phyloP scores from a whole-genome alignment of 1,140 invertebrate species.

The Euwallacea fornicatus region DNA sequence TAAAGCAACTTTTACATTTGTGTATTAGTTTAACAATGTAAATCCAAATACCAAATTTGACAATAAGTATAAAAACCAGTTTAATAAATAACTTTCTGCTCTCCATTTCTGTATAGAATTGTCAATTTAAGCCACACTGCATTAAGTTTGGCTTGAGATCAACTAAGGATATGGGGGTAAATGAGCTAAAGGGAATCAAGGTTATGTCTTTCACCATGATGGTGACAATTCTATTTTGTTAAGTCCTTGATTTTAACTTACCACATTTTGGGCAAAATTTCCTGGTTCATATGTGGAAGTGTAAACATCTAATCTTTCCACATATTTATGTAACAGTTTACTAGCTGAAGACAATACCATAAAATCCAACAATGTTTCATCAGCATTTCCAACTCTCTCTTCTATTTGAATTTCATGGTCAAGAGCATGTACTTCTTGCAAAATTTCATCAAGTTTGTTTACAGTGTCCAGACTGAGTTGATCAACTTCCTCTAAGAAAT shows the following conservation, averaged over 20 bases:
- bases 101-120: too few relatives aligned
- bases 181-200: too few relatives aligned
- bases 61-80: too few relatives aligned
- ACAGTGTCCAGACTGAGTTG: constrained; percentile 50
- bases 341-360: constrained; percentile 55
- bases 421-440: constrained; percentile 51
- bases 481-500: constrained; percentile 44
- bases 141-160: too few relatives aligned
- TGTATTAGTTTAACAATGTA: too few relatives aligned
- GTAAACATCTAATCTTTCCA: constrained; percentile 54
- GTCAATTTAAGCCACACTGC: too few relatives aligned
- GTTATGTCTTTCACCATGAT: background rate
- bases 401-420: constrained; percentile 51
- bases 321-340: constrained; percentile 54
- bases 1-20: too few relatives aligned
- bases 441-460: constrained; percentile 49
- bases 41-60: too few relatives aligned
- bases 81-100: too few relatives aligned
- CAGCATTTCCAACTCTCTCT: constrained; percentile 53
- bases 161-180: too few relatives aligned
- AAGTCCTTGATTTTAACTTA: constrained; percentile 30
- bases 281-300: constrained; percentile 55
- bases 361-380: constrained; percentile 57
- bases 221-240: background rate
- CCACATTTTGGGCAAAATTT: constrained; percentile 50